Evolutionary conservation across 2,888 invertebrate genomes (phyloP), one percentile per base, ranked within the genome.

Genomic region (Synanthedon myopaeformis): DNA sequence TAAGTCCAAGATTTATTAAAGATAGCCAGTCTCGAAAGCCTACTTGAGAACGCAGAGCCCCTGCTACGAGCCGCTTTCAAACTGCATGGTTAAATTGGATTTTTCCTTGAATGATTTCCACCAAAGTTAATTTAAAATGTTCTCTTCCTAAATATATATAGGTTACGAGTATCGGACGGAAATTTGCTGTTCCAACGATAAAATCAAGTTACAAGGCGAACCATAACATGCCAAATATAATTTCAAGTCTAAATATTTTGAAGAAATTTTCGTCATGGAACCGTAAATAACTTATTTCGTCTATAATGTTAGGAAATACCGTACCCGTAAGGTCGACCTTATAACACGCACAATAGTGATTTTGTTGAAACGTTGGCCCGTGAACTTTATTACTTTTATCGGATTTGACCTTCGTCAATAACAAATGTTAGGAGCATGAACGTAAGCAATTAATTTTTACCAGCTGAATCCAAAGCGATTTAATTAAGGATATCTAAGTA

Each of bases 151-250:
- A 13, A 45, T 12, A 5, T n/a, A 35, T 35, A 35, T 10, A 8
- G 45, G 4, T 45, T 13, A n/a, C n/a, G n/a, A n/a, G n/a, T n/a
- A 45, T 45, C 14, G 13, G 14, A 45, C 45, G 45, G n/a, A 45
- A 13, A 45, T 45, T 45, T 45, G 45, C 45, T 45, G 45, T 45
- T 62, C 64, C 10, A 35, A 35, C 8, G 62, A 69, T 65, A 62
- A 63, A 64, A 69, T 64, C 61, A 62, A 54, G 59, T 63, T 69
- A 64, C 77, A 79, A 77, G 80, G 80, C 63, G 57, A 74, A 73
- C 65, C 59, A 59, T 81, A 57, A 76, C 82, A 77, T 82, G 82
- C 60, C 61, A 62, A 68, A 62, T 61, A 67, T 62, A 62, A 69
- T 72, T 75, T 71, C 61, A 64, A 64, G 62, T 68, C 63, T 63